phyloP scores from a whole-genome alignment of 1,140 invertebrate genomes.

The Bombus confusus region DNA sequence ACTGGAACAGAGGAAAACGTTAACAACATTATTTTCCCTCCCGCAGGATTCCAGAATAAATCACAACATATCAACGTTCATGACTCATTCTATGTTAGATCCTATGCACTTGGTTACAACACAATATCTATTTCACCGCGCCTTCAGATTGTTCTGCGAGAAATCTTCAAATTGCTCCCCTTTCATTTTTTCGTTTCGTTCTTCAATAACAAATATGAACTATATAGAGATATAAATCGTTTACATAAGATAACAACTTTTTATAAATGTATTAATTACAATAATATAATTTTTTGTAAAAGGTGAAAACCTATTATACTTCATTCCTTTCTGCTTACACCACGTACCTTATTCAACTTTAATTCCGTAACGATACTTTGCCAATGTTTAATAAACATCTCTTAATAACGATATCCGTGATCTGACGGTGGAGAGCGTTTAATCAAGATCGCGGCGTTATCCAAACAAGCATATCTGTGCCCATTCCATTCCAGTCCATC shows the following conservation, averaged over 20 bases:
- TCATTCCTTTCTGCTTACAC: background rate
- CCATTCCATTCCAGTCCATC: constrained; percentile 37
- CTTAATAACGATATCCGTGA: constrained; percentile 14
- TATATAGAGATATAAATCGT: too few species aligned
- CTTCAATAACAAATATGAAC: too few species aligned
- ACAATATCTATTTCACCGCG: background rate
- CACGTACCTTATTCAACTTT: background rate
- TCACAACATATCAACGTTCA: background rate
- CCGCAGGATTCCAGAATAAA: background rate
- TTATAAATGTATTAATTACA: background rate
- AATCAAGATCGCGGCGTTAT: constrained; percentile 32
- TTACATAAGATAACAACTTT: too few species aligned
- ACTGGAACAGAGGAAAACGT: constrained; percentile 4
- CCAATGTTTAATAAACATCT: constrained; percentile 39
- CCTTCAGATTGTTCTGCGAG: background rate
- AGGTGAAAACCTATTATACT: background rate
- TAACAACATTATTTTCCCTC: constrained; percentile 10
- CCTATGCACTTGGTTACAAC: background rate
- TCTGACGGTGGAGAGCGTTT: constrained; percentile 8
- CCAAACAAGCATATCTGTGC: constrained; percentile 45
- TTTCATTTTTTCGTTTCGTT: background rate
- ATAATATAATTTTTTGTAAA: background rate
- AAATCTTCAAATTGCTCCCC: background rate
- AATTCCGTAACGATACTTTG: background rate
- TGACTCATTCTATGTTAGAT: background rate